Base-by-base conservation (phyloP, 2,888 invertebrate genomes). In the Dexiosoma caninum region DNA sequence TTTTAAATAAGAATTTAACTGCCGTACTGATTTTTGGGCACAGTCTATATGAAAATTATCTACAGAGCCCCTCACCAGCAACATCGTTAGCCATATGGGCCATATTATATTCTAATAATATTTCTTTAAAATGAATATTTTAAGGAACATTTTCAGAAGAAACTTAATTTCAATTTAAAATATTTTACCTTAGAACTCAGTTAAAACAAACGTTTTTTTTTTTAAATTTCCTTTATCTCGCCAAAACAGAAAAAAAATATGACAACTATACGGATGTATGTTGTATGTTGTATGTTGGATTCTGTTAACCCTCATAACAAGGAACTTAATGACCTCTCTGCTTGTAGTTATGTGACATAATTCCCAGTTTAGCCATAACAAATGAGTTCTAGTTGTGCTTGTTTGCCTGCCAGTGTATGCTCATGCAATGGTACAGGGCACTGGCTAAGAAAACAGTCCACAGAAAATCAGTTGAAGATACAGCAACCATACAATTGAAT, bases 341-440 rank as follows among this genome's bases (percentile, higher is more conserved):
- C 30, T 62, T 59, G 80, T 49, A 76, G 70, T 80, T 80, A 76
- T 71, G 75, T 80, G 71, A 80, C 80, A 80, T 69, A 76, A 80
- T 80, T 80, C 75, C 80, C 80, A 80, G 80, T 71, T 80, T 76
- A 80, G 80, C 70, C 80, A 80, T 76, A 75, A 80, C 75, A 80
- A 80, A 80, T 80, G 80, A 80, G 70, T 71, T 60, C 53, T 64
- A 60, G 46, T 59, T 66, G 32, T 64, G 21, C 23, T 57, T 44
- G 32, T 55, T 32, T 16, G 37, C 67, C 21, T 69, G 62, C 32
- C 14, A 35, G 44, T n/a, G n/a, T 14, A 44, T 69, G 46, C 49
- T 49, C 37, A 62, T 64, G 19, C 37, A 53, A 40, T 59, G 14
- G 59, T 62, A 55, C 67, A 69, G 67, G 66, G 19, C 51, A 46